Percentiles rank a stretch among this genome's conserved stretches.
Conservation (phyloP, 2,797 vertebrate genomes). For the Pterois miles region DNA sequence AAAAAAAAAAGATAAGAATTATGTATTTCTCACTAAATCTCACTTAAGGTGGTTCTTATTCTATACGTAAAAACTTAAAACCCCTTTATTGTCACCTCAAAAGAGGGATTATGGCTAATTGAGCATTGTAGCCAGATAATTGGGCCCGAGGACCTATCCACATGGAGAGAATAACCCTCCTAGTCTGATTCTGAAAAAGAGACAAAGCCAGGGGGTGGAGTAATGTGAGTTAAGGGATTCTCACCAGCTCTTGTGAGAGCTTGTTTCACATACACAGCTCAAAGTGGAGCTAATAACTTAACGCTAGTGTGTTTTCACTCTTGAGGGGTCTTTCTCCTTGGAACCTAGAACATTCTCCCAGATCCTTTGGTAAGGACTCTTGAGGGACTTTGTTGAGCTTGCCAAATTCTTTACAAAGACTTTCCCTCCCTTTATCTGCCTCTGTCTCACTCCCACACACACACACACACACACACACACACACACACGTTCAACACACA, state of each 20-base stretch:
- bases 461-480: slow-evolving; percentile 28
- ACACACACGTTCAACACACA: background rate
- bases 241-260: slow-evolving; percentile 90
- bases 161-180: slow-evolving; percentile 94
- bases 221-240: slow-evolving; percentile 96
- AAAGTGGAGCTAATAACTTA: slow-evolving; percentile 90
- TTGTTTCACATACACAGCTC: slow-evolving; percentile 90
- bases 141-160: slow-evolving; percentile 91
- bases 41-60: slow-evolving; percentile 64
- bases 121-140: slow-evolving; percentile 90
- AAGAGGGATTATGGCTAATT: slow-evolving; percentile 90
- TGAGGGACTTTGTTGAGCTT: slow-evolving; percentile 82
- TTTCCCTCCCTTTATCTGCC: slow-evolving; percentile 68
- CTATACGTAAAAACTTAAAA: slow-evolving; percentile 80
- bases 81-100: slow-evolving; percentile 82
- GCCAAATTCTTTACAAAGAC: slow-evolving; percentile 79
- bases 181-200: slow-evolving; percentile 89
- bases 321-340: slow-evolving; percentile 86
- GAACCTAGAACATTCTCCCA: slow-evolving; percentile 86
- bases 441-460: slow-evolving; percentile 32
- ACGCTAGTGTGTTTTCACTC: slow-evolving; percentile 87
- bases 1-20: slow-evolving; percentile 47
- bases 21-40: slow-evolving; percentile 67
- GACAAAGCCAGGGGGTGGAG: slow-evolving; percentile 89
- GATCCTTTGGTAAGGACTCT: slow-evolving; percentile 84